phyloP scores from a whole-genome alignment of 2,113 vertebrate genomes.

The Propithecus coquereli region DNA sequence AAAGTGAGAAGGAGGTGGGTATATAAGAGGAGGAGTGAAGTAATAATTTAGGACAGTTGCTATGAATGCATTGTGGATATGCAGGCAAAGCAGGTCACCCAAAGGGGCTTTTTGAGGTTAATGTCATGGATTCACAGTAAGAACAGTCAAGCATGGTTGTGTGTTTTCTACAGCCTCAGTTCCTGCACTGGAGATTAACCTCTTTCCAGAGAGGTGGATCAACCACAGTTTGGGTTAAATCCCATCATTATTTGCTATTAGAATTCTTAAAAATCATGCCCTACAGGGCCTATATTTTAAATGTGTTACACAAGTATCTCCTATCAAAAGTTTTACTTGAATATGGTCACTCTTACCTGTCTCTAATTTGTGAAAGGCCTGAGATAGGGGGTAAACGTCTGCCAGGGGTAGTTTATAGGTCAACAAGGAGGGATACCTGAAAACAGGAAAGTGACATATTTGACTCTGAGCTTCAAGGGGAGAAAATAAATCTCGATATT shows the following conservation, averaged over 20 bases:
- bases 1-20: neutral
- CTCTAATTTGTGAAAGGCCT: constrained; percentile 90
- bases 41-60: neutral
- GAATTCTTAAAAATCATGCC: neutral
- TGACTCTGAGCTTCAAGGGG: neutral
- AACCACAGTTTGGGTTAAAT: neutral
- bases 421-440: constrained; percentile 73
- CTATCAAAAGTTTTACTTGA: neutral
- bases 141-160: neutral
- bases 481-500: neutral
- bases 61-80: neutral
- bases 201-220: neutral
- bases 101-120: neutral
- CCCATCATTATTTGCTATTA: neutral
- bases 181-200: neutral
- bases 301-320: neutral
- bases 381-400: constrained; percentile 89
- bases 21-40: neutral
- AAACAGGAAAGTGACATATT: neutral
- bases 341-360: constrained; percentile 83
- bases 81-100: neutral
- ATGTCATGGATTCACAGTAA: neutral
- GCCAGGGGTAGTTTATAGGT: constrained; percentile 90
- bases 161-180: neutral
- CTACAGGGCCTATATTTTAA: neutral